A percentile compares a stretch with the other conserved stretches of the same genome.
phyloP scores from a whole-genome alignment of 2,888 invertebrate species.

The Protula sp. region DNA sequence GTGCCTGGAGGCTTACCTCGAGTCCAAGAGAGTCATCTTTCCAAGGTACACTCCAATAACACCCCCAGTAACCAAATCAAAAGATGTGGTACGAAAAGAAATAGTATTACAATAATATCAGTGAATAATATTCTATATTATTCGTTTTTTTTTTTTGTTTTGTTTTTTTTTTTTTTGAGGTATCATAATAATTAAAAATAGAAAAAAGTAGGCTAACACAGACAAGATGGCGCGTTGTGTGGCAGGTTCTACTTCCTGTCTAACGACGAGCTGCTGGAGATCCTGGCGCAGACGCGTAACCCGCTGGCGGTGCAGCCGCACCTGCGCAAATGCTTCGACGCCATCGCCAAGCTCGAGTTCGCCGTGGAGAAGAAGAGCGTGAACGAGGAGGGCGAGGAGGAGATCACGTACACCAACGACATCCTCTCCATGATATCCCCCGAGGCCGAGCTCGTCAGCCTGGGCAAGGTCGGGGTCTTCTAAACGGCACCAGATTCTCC shows the following conservation, averaged over 20 bases:
- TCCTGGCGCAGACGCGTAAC: conserved; percentile 82
- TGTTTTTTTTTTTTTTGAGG: too few species aligned
- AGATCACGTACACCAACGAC: conserved; percentile 64
- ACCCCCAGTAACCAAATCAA: too few species aligned
- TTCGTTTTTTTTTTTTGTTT: too few species aligned
- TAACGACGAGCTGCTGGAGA: conserved; percentile 82
- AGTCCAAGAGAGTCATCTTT: conserved; percentile 81
- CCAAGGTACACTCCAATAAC: conserved; percentile 62
- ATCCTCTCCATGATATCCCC: conserved; percentile 86
- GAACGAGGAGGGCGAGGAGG: conserved; percentile 7
- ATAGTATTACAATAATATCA: too few species aligned
- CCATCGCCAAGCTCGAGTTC: conserved; percentile 54
- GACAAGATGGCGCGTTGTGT: too few species aligned
- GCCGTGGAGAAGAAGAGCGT: conserved; percentile 29
- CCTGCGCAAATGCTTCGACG: conserved; percentile 75
- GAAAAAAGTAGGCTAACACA: too few species aligned
- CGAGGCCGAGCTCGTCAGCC: conserved; percentile 74
- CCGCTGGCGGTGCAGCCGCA: conserved; percentile 82
- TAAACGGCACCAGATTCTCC: neutral
- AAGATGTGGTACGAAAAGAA: too few species aligned
- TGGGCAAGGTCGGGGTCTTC: conserved; percentile 63
- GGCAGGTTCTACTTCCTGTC: conserved; percentile 79
- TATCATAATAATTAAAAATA: too few species aligned
- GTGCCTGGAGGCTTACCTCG: conserved; percentile 81
- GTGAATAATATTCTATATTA: too few species aligned